Evolutionary conservation across 2,888 invertebrate species (phyloP), one percentile per base, ranked within the genome.

Genomic region (Athalia circularis): DNA sequence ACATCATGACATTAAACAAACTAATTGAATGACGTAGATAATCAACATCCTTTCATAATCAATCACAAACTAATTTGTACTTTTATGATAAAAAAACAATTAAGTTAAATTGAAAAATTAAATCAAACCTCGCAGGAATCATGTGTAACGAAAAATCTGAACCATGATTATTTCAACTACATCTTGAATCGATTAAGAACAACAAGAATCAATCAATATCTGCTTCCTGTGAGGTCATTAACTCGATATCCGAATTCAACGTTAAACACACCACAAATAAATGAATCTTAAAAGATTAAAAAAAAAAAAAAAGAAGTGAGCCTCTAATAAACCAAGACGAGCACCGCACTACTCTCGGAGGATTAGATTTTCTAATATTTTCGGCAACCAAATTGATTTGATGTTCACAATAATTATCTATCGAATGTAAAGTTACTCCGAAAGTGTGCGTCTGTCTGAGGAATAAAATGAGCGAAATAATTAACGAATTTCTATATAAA

Each of bases 1-100:
- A 54, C 9, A 54, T 3, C 54, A 11, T 54, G 54, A 8, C 3
- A 54, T 54, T 11, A 3, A 11, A n/a, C 2, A 54, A 72, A 72
- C 8, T 59, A 59, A 59, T 59, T 72, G 72, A 72, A 72, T 72
- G 72, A 72, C 72, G 72, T 72, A 72, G 72, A 47, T 54, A 59
- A 59, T 72, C 43, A 72, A 47, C 67, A 8, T 9, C 7, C 8
- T 67, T 45, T 50, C 67, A 13, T 48, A 47, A 64, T n/a, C 11
- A n/a, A 45, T 45, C 3, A 29, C 3, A 64, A 64, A 11, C 43
- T n/a, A n/a, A n/a, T n/a, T 29, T 29, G 29, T 29, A 29, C 29
- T 29, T 29, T 29, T 29, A 29, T 29, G 29, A 29, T 29, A 64
- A 1, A 29, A 3, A 62, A 62, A 3, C n/a, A 29, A 62, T 29